Conservation (phyloP, 2,113 vertebrate genomes). For the Rynchops niger region DNA sequence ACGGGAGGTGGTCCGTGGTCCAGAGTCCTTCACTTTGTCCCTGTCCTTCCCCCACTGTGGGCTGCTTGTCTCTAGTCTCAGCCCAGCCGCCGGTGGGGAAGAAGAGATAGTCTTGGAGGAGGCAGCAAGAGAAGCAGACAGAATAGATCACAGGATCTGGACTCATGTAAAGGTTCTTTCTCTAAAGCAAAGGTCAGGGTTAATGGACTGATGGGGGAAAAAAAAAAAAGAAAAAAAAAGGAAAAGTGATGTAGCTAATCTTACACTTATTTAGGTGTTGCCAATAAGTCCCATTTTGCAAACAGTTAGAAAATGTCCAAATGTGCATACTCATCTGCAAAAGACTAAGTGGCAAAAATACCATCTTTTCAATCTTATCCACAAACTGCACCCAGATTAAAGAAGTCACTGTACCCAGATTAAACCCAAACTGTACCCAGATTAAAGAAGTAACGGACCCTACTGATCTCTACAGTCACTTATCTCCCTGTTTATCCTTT, state of each 20-base stretch:
- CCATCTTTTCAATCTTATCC: neutral
- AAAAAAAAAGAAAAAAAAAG: neutral
- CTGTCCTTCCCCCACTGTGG: neutral
- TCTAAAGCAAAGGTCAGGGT: neutral
- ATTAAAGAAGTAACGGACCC: neutral
- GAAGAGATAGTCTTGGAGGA: neutral
- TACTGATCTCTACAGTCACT: neutral
- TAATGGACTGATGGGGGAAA: neutral
- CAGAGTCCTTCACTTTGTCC: neutral
- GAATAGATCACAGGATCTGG: neutral
- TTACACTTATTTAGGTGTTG: neutral
- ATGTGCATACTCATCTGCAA: accelerated
- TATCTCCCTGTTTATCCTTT: neutral
- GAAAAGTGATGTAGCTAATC: neutral
- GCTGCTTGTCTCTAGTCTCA: neutral
- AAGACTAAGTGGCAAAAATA: neutral
- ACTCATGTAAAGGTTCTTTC: neutral
- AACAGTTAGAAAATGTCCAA: neutral
- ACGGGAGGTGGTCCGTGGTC: neutral
- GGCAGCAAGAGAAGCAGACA: neutral
- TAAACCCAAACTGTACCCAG: neutral
- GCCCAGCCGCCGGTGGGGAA: neutral
- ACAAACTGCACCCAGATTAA: neutral
- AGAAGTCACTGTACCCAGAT: neutral
- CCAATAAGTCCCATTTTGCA: neutral